Evolutionary conservation across 1,140 invertebrate genomes (phyloP), one percentile per base, ranked within the genome.

Genomic region (Argopecten irradians): DNA sequence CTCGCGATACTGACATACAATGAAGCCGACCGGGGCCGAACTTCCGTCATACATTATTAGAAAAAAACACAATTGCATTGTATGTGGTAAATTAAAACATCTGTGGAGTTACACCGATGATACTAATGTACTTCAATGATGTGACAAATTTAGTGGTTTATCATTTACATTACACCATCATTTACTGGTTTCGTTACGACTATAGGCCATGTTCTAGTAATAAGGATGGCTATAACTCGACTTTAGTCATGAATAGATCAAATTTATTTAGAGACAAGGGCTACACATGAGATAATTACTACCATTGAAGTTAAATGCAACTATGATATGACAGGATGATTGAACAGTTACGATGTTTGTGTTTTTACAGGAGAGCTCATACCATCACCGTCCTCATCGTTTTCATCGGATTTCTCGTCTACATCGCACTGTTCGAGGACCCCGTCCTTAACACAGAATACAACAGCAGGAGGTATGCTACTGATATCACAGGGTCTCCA

Each of bases 361-460:
- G 85, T 87, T 86, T 93, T 94, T 35, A 71, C 92, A 96, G 96
- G 96, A 91, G 96, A 89, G 96, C 96, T 36, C 96, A 96, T 91
- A 96, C 96, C 28, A 92, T 96, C 13, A 95, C 95, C 8, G 95
- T 96, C 9, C 92, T 96, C 14, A 93, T 96, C 85, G 90, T 96
- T 19, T 94, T 96, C 90, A 95, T 95, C 85, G 91, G 93, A 87
- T 94, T 95, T 34, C 92, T 96, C 32, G 92, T 96, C 19, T 96
- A 96, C 92, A 96, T 96, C 84, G 95, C 96, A 0, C 83, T 96
- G 34, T 96, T 96, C 93, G 96, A 96, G 92, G 93, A 95, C 46
- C 87, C 93, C 8, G 90, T 92, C 11, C 86, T 93, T 39, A 94
- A 96, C 91, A 90, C 94, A 41, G 94, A 95, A 82, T 96, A 96